Evolutionary conservation across 92 coral and sea anemone genomes (phyloP), one percentile per base, ranked within the genome.

Genomic region (Umimayanthus kanabou): DNA sequence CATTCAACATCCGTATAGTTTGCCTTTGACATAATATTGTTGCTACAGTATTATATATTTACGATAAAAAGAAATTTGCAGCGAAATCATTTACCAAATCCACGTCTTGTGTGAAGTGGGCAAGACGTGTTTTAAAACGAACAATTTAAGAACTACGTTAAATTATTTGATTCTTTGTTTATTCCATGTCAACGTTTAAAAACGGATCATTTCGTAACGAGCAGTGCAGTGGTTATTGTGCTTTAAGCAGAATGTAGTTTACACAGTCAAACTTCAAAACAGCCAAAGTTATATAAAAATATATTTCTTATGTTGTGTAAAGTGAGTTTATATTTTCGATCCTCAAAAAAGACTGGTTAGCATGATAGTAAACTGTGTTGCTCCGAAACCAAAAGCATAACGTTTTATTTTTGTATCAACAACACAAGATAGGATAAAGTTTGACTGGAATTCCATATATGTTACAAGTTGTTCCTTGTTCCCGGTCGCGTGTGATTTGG

Each of bases 91-190:
- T 39, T 2, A 75, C 50, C 23, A 75, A 39, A 43, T 75, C 45
- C 50, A 39, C 79, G 45, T 39, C 53, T 10, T 37, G 20, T 61
- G 45, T 73, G 77, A 73, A 26, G 40, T 73, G 45, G 22, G 26
- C 20, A 75, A 75, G 45, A 75, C 53, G 15, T n/a, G n/a, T 74
- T 39, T 33, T 30, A 39, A 73, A 72, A 22, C 4, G 69, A 22
- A 61, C 69, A 7, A 6, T 73, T 73, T 73, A 30, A 39, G 37
- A 39, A 39, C 11, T 13, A 75, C 77, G 11, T 73, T 75, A 75
- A 75, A 75, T 75, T 75, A 75, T 75, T 75, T 37, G 79, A 75
- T 37, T 75, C 28, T 75, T 18, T 75, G 79, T 43, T 16, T 75
- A 9, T 16, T 30, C 9, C 4, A 9, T 73, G 45, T 20, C 5